These are phyloP conservation scores for Oceanodroma tethys DNA, from an alignment of 2,113 vertebrate genomes.

Conservation along the genomic window DNA sequence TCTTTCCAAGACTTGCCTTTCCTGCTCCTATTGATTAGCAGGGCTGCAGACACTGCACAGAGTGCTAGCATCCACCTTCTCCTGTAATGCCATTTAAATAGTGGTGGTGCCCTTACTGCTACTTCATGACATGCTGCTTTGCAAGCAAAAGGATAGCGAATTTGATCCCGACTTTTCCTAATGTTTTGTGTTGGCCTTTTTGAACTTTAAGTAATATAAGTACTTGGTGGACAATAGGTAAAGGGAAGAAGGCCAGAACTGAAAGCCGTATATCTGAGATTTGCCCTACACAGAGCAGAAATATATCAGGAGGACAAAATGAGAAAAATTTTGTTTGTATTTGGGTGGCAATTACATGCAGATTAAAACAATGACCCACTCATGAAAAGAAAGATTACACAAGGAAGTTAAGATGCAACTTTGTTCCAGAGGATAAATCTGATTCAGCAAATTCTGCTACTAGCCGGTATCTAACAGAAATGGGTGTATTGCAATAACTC, in stretches of 20 bases:
- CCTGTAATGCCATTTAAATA: background rate
- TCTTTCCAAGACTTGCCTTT: background rate
- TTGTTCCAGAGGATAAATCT: background rate
- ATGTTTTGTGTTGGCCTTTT: background rate
- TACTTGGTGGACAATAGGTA: background rate
- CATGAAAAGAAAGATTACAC: background rate
- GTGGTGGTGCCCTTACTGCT: background rate
- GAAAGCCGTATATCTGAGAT: background rate
- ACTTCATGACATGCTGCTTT: background rate
- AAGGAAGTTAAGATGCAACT: background rate
- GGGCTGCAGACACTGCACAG: background rate
- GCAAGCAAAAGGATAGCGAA: background rate
- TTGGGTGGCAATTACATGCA: background rate
- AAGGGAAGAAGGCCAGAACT: background rate
- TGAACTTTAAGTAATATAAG: background rate
- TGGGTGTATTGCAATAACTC: background rate
- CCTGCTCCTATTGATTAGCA: background rate
- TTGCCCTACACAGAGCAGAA: background rate
- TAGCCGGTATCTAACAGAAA: background rate
- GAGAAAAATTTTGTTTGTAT: accelerated
- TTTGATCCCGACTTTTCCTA: background rate
- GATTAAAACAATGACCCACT: background rate
- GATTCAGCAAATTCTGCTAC: background rate
- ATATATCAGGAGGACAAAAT: background rate
- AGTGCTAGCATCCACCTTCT: background rate